Base-by-base conservation (phyloP, 2,888 invertebrate genomes). In the Limnephilus lunatus region DNA sequence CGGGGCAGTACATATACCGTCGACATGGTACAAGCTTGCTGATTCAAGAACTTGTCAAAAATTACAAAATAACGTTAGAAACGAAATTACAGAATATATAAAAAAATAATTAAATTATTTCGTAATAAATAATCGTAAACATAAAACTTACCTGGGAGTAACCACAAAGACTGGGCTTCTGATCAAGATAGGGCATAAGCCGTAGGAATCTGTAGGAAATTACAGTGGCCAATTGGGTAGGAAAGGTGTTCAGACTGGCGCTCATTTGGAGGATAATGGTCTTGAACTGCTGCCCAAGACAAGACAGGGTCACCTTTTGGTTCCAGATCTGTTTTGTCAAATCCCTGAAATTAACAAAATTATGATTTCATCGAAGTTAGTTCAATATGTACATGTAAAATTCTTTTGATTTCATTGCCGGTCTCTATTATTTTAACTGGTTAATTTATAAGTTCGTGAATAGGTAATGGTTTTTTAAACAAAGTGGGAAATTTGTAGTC, bases 161-260 rank as follows among this genome's bases (percentile, higher is more conserved):
- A 35, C 31, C 19, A 19, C 91, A 91, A 11, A 35, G 68, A 44
- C 31, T 53, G n/a, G 91, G 91, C 39, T 91, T 91, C 15, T 86
- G 86, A n/a, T 87, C 80, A 15, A 91, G 12, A 39, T 48, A 85
- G 25, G 91, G 91, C n/a, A 91, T 86, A 80, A 81, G 86, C 15
- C 48, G 19, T 31, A 14, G 31, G 44, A 86, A 32, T 31, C 1
- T 83, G 2, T 86, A 32, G 9, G 87, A 68, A 85, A 39, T 30
- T n/a, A 87, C 31, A 25, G 30, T 30, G 14, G 87, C 91, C 25
- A 86, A 53, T 25, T 30, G 30, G 30, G 31, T 11, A n/a, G 25
- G 31, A 39, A 35, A 39, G 19, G 44, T 44, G n/a, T 68, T 31
- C 3, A 25, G 30, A 25, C n/a, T 19, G 1, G 48, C 14, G 39